Evolutionary conservation across 2,113 vertebrate genomes (phyloP).

Genomic region (Bubo scandiacus): DNA sequence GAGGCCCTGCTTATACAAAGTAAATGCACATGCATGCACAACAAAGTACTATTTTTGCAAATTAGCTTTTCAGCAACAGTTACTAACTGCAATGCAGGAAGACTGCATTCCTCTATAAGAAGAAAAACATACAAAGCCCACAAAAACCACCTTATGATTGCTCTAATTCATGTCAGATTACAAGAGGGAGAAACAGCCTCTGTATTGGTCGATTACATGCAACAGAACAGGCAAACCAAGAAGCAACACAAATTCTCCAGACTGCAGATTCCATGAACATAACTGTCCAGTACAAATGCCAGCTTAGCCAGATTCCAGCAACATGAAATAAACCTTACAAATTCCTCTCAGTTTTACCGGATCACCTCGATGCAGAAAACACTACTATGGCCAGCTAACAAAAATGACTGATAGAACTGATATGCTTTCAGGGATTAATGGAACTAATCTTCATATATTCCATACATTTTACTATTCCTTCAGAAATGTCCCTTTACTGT

Average conservation of each 20-base stretch:
- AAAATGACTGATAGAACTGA: neutral
- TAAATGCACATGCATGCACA: neutral
- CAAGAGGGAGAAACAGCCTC: neutral
- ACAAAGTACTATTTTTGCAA: neutral
- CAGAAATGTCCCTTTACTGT: neutral
- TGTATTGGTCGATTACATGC: neutral
- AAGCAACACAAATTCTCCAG: neutral
- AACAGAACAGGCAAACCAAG: neutral
- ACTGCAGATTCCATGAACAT: neutral
- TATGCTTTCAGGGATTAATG: neutral
- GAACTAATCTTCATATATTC: neutral
- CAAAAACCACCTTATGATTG: neutral
- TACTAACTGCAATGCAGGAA: neutral
- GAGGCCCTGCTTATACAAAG: neutral
- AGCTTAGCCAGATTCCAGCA: neutral
- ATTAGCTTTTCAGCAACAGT: neutral
- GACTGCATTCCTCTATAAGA: neutral
- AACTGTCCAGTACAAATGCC: neutral
- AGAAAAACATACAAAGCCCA: too few species aligned
- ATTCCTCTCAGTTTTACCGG: neutral
- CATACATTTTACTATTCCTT: neutral
- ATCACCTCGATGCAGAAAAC: neutral
- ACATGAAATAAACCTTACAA: neutral
- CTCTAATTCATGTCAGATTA: neutral
- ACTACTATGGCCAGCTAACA: neutral